Evolutionary conservation across 2,113 vertebrate species (phyloP), one percentile per base, ranked within the genome.

Genomic region (Artemisiospiza belli): DNA sequence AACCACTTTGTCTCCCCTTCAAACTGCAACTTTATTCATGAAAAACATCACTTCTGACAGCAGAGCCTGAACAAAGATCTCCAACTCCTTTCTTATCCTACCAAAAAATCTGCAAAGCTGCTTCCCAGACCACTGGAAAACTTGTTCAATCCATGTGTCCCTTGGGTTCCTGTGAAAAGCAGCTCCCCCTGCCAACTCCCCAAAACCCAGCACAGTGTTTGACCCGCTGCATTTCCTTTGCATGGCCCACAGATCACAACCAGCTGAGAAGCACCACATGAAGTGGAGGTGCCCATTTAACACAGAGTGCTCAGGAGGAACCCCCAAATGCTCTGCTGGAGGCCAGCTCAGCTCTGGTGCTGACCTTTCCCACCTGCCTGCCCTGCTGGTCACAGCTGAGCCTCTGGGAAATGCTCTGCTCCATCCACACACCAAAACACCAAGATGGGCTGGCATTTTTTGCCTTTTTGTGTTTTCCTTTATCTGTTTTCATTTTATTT

Each of bases 31-130:
- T 93, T 94, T 88, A 83, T 86, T 96, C 7, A 83, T 61, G 35
- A 89, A 92, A 93, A 95, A 88, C 72, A 78, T 77, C 59, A 52
- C 47, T 96, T 92, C 84, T 72, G 89, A 61, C 86, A 90, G 69
- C 8, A 11, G 39, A 87, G 15, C 52, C 83, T 74, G 80, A 92
- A 70, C 54, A 83, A 92, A 95, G 52, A 79, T 58, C 68, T 77
- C 31, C 0, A 1, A 51, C 51, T 47, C 37, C 73, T 81, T 90
- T 94, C 86, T 81, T 81, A 86, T 31, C 64, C 83, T 72, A 90
- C 89, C 43, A 89, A 89, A 94, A 69, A 70, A 63, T 44, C 67
- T 81, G 51, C 35, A 52, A 77, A 86, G 93, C 76, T 92, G 82
- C 68, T 78, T 74, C 67, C 73, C 72, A 92, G 90, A 69, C 72